Evolutionary conservation across 1,140 invertebrate genomes (phyloP), one percentile per base, ranked within the genome.

Genomic region (Euura lappo): DNA sequence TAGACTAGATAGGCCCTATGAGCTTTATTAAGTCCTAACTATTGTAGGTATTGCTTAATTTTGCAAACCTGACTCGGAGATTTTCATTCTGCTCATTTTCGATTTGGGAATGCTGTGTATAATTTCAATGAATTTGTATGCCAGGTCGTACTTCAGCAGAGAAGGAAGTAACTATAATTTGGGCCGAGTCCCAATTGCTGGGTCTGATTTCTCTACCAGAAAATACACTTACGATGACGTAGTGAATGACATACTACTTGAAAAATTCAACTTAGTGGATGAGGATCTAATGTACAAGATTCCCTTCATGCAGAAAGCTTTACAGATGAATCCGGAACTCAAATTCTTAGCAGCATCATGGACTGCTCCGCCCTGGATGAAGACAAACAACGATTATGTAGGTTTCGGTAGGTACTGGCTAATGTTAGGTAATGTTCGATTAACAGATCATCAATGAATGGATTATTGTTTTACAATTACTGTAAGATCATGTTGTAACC

Each of bases 361-460:
- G 97, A 93, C 93, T 71, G 90, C 97, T 0, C 97, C 97, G 0
- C 84, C 88, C 4, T 99, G 97, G 97, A 98, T 99, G 97, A 99
- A 99, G 87, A 94, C 92, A 0, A 96, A 94, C 78, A 87, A 93
- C 43, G 85, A 83, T 69, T 91, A 90, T 5, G 13, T n/a, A 60
- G 51, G 51, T 5, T 75, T 77, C 51, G 51, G 51, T 60, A n/a
- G 13, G 51, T 60, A 60, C 13, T 60, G 28, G 28, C 28, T 28
- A 28, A 28, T 28, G 28, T 28, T 28, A 28, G 28, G 28, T 28
- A 28, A 28, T 28, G 28, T 28, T 28, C 28, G 28, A 28, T 28
- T 28, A 28, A 28, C 28, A 28, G 28, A 28, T 28, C 28, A 28
- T 28, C 28, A 28, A 28, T 28, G 28, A 28, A 28, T 28, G 28